phyloP scores from a whole-genome alignment of 2,888 invertebrate genomes.

The Teinopalpus imperialis region DNA sequence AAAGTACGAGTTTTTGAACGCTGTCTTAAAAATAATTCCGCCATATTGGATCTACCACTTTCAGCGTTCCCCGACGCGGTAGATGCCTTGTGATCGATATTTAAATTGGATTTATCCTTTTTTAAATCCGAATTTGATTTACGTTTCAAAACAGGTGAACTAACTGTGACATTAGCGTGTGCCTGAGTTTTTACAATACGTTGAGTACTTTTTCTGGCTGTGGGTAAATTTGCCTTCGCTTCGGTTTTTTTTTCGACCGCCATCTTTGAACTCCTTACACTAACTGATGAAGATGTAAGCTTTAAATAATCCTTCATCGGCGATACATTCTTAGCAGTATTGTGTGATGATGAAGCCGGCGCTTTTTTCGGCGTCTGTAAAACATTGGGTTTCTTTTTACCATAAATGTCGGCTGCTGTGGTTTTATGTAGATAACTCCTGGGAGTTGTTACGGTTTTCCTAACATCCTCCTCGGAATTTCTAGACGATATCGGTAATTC shows the following conservation, averaged over 20 bases:
- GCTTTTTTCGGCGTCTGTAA: conserved; percentile 51
- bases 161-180: conserved; percentile 55
- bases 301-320: conserved; percentile 60
- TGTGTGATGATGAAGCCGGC: conserved; percentile 29
- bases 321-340: conserved; percentile 39
- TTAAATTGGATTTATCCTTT: conserved; percentile 21
- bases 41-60: conserved; percentile 22
- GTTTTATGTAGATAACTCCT: conserved; percentile 53
- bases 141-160: conserved; percentile 56
- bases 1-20: conserved; percentile 69
- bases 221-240: conserved; percentile 24
- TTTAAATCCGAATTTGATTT: conserved; percentile 38
- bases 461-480: conserved; percentile 48
- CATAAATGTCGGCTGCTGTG: conserved; percentile 60
- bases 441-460: conserved; percentile 51
- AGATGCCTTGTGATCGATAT: conserved; percentile 25
- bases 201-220: conserved; percentile 34
- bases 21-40: conserved; percentile 40
- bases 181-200: conserved; percentile 39
- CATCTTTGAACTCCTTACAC: conserved; percentile 28
- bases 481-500: conserved; percentile 33
- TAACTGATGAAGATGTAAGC: conserved; percentile 53
- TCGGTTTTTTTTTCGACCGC: conserved; percentile 17
- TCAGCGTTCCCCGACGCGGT: conserved; percentile 29
- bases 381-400: conserved; percentile 42